Base-by-base conservation (phyloP, 2,797 vertebrate genomes). In the Fundulus diaphanus region DNA sequence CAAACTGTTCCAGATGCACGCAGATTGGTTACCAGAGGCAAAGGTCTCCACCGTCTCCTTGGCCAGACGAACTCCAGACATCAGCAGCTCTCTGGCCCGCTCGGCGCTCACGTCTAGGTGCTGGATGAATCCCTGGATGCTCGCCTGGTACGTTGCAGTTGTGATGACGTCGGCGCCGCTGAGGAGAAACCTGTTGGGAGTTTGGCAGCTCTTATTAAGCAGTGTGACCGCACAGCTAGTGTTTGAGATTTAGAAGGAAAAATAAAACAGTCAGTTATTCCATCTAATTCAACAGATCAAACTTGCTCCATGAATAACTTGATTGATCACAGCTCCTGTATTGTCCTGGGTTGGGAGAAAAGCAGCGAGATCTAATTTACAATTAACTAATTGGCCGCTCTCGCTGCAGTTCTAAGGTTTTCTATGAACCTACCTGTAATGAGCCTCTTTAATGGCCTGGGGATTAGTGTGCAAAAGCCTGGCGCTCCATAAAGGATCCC, bases 401-500 rank as follows among this genome's bases (percentile, higher is more conserved):
- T 67, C 27, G 12, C n/a, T 42, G 29, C 24, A n/a, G 46, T 6
- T 57, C 1, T 7, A 24, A 9, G 7, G 20, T 29, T 42, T 33
- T 27, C 20, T 24, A 42, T 74, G 9, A 22, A 66, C 79, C 11
- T 78, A 96, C 96, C 93, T 95, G 85, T 92, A 84, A 86, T 96
- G 96, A 22, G 82, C 94, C 51, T 95, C 92, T 86, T 87, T 93
- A 46, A 96, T 88, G 68, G 94, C 93, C 75, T 95, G 86, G 11
- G 96, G 96, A 56, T 95, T 84, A 22, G 94, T 95, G 9, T 95
- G 89, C 71, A 96, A 74, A 74, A 96, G 80, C 78, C 94, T 95
- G 66, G 96, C 92, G 69, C 96, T 96, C 96, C 96, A 96, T 46
- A 96, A 72, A 37, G 95, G 95, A 85, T 96, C 96, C 31, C 93